Base-by-base conservation (phyloP, 2,888 invertebrate species). In the Drosophila atripex region DNA sequence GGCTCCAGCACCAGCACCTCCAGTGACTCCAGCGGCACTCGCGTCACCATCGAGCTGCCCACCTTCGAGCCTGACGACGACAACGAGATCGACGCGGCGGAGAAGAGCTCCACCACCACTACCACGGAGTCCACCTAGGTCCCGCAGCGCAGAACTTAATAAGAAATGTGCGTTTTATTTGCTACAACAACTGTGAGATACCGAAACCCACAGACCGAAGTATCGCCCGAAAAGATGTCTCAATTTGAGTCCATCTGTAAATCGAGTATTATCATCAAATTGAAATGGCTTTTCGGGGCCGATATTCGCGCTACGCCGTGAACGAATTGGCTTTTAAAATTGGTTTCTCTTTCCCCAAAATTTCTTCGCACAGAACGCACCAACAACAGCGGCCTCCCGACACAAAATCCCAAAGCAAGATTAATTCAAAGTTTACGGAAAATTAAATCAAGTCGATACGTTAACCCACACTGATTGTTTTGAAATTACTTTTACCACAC, bases 51-150 rank as follows among this genome's bases (percentile, higher is more conserved):
- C 69, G 93, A 94, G 25, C 90, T 95, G 68, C 95, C 95, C 54
- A 94, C 94, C 30, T 95, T 93, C 91, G 93, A 93, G 56, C 94
- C 95, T 30, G 95, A 95, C 65, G 94, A 94, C 64, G 95, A 93
- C 46, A 93, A 94, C 46, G 92, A 93, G 49, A 92, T 92, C 53
- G 92, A 92, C 63, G 64, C 63, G 4, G 74, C 73, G 52, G 76
- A 75, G 35, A 69, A 43, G 64, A 60, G 54, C 64, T 50, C 28
- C 54, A 63, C 18, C 28, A 39, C 50, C 14, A 73, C 61, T 11
- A 76, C 73, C 28, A 74, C 76, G 14, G 72, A 78, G 49, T 54
- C 70, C 32, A 12, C 39, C 25, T 71, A 52, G 6, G 54, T 12
- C 4, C 38, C 11, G 35, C 23, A 21, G 35, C 30, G 23, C 66